phyloP scores from a whole-genome alignment of 2,797 vertebrate genomes.

The Moxostoma hubbsi region DNA sequence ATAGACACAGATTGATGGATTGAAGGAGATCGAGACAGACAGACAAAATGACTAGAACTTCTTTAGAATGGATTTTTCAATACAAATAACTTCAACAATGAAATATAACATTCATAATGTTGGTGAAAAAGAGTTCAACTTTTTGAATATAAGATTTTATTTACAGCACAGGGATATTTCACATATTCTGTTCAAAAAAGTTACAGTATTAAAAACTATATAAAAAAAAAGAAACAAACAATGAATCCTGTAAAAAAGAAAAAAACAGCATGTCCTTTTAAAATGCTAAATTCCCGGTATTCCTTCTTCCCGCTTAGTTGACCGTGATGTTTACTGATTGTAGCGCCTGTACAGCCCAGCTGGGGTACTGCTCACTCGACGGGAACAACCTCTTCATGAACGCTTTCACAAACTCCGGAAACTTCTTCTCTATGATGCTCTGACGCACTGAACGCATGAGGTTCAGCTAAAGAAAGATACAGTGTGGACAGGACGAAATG shows the following conservation, averaged over 20 bases:
- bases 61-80: too few relatives aligned
- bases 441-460: slow-evolving; percentile 85
- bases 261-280: too few relatives aligned
- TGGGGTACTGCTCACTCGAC: slow-evolving; percentile 77
- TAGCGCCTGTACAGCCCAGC: slow-evolving; percentile 88
- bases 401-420: slow-evolving; percentile 84
- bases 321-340: slow-evolving; percentile 82
- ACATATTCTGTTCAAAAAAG: too few relatives aligned
- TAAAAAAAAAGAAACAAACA: too few relatives aligned
- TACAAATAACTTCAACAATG: too few relatives aligned
- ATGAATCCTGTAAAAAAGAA: too few relatives aligned
- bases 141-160: neutral
- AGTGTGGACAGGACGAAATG: neutral
- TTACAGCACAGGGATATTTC: slow-evolving; percentile 8
- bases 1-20: too few relatives aligned
- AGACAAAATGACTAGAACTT: too few relatives aligned
- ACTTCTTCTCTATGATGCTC: slow-evolving; percentile 84
- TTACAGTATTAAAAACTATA: too few relatives aligned
- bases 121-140: too few relatives aligned
- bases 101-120: too few relatives aligned
- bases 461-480: slow-evolving; percentile 75
- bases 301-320: slow-evolving; percentile 61
- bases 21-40: too few relatives aligned
- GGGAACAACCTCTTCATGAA: slow-evolving; percentile 89
- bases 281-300: neutral